Conservation (phyloP, 2,113 vertebrate species). For the Cynoglossus semilaevis region DNA sequence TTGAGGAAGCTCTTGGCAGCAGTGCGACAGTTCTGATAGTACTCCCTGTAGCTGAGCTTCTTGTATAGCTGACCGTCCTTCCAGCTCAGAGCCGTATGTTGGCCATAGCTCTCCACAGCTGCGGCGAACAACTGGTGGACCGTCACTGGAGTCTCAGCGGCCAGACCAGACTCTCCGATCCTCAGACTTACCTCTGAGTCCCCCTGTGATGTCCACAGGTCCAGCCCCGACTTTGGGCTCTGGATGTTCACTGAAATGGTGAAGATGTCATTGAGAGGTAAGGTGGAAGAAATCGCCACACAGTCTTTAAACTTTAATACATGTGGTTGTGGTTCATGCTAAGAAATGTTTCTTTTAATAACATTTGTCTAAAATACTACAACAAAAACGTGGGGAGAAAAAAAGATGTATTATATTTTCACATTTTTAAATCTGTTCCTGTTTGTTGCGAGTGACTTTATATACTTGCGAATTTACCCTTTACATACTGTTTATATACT, state of each 20-base stretch:
- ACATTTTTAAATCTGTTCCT: too few species aligned
- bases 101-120: constrained; percentile 67
- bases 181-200: constrained; percentile 83
- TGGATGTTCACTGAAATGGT: not conserved
- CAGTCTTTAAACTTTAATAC: too few species aligned
- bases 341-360: too few species aligned
- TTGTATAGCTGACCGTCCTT: constrained; percentile 77
- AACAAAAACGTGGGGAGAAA: too few species aligned
- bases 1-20: constrained; percentile 89
- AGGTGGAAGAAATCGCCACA: too few species aligned
- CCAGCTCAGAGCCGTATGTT: constrained; percentile 76
- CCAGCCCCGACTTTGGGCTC: not conserved
- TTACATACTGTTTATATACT: too few species aligned
- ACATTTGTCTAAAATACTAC: too few species aligned
- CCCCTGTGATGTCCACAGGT: constrained; percentile 75
- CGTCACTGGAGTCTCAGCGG: constrained; percentile 77
- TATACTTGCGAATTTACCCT: too few species aligned
- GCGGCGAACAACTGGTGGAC: constrained; percentile 78
- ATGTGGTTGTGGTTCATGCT: too few species aligned
- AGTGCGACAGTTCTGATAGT: constrained; percentile 81
- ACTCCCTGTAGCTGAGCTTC: constrained; percentile 78
- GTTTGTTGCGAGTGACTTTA: too few species aligned
- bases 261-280: not conserved
- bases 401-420: too few species aligned
- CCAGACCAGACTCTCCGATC: constrained; percentile 72